These are phyloP conservation scores for Cephalopholis sonnerati DNA, from an alignment of 2,113 vertebrate genomes.

Conservation along the genomic window DNA sequence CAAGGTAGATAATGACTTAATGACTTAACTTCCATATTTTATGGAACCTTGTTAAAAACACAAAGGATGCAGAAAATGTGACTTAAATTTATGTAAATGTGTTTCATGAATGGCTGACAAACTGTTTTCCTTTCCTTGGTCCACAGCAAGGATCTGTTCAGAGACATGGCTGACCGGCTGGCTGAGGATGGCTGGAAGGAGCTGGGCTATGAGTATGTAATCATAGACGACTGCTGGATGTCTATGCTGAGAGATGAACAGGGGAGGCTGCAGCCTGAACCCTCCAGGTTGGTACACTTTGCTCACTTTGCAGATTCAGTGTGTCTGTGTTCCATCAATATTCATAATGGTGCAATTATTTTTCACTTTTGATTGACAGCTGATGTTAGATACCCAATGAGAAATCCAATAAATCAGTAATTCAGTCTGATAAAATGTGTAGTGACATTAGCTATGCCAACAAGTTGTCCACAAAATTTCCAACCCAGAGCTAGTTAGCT, in stretches of 20 bases:
- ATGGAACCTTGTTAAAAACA: background rate
- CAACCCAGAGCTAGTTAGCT: no score
- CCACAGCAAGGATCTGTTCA: conserved; percentile 88
- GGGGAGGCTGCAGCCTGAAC: conserved; percentile 85
- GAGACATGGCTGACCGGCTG: conserved; percentile 89
- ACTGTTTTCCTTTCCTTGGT: background rate
- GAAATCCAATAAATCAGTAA: no score
- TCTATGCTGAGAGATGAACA: conserved; percentile 77
- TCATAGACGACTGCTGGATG: conserved; percentile 94
- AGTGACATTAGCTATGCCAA: no score
- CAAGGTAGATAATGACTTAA: no score
- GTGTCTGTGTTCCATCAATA: background rate
- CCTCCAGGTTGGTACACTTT: conserved; percentile 72
- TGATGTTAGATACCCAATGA: no score
- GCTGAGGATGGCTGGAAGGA: conserved; percentile 82
- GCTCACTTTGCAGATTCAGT: background rate
- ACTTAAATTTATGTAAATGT: background rate
- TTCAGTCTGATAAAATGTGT: no score
- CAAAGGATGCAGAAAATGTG: background rate
- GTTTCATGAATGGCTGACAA: background rate
- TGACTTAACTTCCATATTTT: background rate
- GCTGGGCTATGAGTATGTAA: conserved; percentile 84
- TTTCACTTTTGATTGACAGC: no score
- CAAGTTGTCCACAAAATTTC: no score
- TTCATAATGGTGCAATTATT: no score